Evolutionary conservation across 2,113 vertebrate species (phyloP).

Genomic region (Oryzias melastigma): DNA sequence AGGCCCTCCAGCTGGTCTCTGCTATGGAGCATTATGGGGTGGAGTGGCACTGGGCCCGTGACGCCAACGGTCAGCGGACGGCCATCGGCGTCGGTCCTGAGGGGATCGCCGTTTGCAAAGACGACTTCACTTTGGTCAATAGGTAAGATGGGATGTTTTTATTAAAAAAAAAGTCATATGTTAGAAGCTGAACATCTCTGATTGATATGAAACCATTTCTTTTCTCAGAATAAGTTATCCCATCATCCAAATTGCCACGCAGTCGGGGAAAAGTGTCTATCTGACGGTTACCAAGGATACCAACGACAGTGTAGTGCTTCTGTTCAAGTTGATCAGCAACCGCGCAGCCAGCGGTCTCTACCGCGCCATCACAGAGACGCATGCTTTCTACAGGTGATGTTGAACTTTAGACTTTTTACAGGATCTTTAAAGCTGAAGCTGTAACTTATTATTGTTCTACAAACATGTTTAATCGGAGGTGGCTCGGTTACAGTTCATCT

Average conservation of each 20-base stretch:
- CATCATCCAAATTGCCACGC: constrained; percentile 97
- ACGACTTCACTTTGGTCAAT: constrained; percentile 90
- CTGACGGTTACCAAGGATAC: constrained; percentile 94
- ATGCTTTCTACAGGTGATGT: constrained; percentile 95
- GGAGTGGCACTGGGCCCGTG: constrained; percentile 94
- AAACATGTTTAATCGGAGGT: no score
- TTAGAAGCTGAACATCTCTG: no score
- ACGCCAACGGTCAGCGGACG: constrained; percentile 85
- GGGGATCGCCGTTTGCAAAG: constrained; percentile 91
- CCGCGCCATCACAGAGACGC: constrained; percentile 94
- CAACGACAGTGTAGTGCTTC: constrained; percentile 88
- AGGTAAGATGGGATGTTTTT: constrained; percentile 71
- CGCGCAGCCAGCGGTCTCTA: constrained; percentile 95
- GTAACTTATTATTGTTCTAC: no score
- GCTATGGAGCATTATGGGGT: constrained; percentile 92
- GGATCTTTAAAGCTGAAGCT: no score
- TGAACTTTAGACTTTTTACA: background rate
- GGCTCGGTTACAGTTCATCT: background rate
- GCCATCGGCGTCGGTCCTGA: constrained; percentile 94
- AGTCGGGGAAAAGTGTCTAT: constrained; percentile 96
- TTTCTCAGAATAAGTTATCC: constrained; percentile 86
- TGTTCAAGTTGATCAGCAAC: constrained; percentile 96
- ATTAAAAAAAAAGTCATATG: no score
- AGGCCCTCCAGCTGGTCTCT: constrained; percentile 90
- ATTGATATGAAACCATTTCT: background rate